Evolutionary conservation across 2,113 vertebrate genomes (phyloP).

Genomic region (Paramisgurnus dabryanus): DNA sequence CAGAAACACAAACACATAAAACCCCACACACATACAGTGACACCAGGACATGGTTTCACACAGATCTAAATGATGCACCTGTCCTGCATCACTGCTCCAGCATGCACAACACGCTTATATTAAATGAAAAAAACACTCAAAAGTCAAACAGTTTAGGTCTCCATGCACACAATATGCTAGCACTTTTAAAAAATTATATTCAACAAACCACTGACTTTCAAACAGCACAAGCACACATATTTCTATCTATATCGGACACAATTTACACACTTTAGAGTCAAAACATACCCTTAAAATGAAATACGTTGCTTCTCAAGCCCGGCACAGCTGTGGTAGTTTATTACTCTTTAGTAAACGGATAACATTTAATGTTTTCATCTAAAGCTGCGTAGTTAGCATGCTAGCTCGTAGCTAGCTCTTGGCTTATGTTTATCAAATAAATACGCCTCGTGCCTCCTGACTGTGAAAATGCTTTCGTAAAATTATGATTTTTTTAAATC

Average conservation of each 20-base stretch:
- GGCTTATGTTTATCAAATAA: conserved; percentile 49
- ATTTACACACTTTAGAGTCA: neutral
- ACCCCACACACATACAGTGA: neutral
- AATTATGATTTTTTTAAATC: conserved; percentile 56
- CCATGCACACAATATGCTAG: neutral
- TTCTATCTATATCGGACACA: neutral
- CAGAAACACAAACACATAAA: neutral
- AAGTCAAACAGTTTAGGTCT: neutral
- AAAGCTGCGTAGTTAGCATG: conserved; percentile 54
- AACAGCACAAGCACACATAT: conserved; percentile 5
- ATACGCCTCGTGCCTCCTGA: conserved; percentile 59
- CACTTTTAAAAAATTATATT: neutral
- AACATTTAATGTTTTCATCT: conserved; percentile 24
- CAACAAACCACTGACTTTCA: neutral
- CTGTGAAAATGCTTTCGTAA: conserved; percentile 60
- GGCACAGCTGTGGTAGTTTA: conserved; percentile 17
- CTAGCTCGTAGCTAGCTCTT: conserved; percentile 36
- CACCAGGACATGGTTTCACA: neutral
- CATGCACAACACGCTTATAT: neutral
- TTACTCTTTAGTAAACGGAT: conserved; percentile 3
- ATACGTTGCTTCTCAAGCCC: neutral
- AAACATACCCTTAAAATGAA: conserved; percentile 36
- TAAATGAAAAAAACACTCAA: neutral
- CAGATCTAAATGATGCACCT: conserved; percentile 27
- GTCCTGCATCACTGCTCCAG: conserved; percentile 27